Percentiles rank a stretch among this genome's conserved stretches.
Evolutionary conservation across 2,113 vertebrate genomes (phyloP).

Genomic region (Ifrita kowaldi): DNA sequence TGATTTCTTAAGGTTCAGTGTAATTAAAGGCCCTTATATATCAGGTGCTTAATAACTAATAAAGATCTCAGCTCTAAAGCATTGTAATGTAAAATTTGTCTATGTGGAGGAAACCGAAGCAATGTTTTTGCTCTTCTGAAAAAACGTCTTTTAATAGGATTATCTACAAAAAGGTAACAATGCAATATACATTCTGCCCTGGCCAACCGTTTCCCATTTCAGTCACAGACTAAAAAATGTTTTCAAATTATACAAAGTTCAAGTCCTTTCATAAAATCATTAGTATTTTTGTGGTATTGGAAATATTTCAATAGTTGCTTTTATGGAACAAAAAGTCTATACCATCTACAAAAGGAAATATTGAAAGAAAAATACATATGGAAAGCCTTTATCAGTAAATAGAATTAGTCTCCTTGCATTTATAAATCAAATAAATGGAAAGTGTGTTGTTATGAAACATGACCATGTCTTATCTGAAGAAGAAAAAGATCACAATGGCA

Average conservation of each 20-base stretch:
- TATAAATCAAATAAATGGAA: constrained; percentile 85
- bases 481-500: constrained; percentile 80
- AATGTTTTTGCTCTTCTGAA: neutral
- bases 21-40: constrained; percentile 32
- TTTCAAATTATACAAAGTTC: constrained; percentile 8
- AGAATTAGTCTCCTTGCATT: constrained; percentile 83
- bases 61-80: neutral
- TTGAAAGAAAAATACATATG: constrained; percentile 71
- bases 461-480: constrained; percentile 86
- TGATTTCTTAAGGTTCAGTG: constrained; percentile 5
- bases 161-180: neutral
- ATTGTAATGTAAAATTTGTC: neutral
- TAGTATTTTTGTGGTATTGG: constrained; percentile 35
- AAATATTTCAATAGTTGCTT: constrained; percentile 31
- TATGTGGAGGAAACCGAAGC: neutral
- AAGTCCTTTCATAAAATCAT: neutral
- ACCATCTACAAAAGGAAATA: constrained; percentile 63
- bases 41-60: constrained; percentile 37
- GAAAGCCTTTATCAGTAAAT: constrained; percentile 81
- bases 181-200: neutral
- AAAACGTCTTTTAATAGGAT: neutral
- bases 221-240: neutral
- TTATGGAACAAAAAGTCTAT: constrained; percentile 37
- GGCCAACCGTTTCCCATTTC: neutral
- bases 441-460: constrained; percentile 83